A percentile compares a stretch with the other conserved stretches of the same genome.
phyloP scores from a whole-genome alignment of 1,140 invertebrate genomes.

The Drosophila pectinifera region DNA sequence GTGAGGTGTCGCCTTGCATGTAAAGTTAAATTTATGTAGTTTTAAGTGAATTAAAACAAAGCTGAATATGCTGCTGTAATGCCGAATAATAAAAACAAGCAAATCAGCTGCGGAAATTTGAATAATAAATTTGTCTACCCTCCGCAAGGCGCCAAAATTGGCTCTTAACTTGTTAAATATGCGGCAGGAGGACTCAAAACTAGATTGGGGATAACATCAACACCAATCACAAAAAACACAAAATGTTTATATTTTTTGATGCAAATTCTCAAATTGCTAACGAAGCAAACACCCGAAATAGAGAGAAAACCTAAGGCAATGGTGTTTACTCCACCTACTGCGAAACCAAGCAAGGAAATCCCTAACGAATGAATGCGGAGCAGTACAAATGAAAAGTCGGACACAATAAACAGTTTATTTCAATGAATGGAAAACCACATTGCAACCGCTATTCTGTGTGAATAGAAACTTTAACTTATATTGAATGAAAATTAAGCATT shows the following conservation, averaged over 20 bases:
- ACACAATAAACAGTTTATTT: constrained; percentile 4
- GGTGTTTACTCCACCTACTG: neutral
- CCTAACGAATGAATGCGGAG: neutral
- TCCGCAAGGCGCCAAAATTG: constrained; percentile 37
- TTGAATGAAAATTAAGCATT: neutral
- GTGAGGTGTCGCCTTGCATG: constrained; percentile 68
- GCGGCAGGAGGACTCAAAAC: constrained; percentile 43
- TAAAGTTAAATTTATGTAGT: constrained; percentile 81
- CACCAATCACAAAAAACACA: constrained; percentile 42
- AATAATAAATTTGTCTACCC: constrained; percentile 70
- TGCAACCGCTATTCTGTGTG: neutral
- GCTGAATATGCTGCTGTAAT: constrained; percentile 48
- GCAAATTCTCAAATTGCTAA: constrained; percentile 64
- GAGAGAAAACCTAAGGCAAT: neutral
- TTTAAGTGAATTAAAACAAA: constrained; percentile 83
- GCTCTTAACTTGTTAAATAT: constrained; percentile 62
- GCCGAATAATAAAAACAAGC: constrained; percentile 61
- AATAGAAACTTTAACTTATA: neutral
- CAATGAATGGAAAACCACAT: neutral
- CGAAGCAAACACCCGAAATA: constrained; percentile 64
- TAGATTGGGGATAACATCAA: constrained; percentile 48
- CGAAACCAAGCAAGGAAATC: neutral
- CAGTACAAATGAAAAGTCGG: constrained; percentile 13
- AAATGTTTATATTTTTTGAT: constrained; percentile 76
- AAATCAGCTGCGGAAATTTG: constrained; percentile 68